phyloP scores from a whole-genome alignment of 1,140 invertebrate genomes.

The Catajapyx aquilonaris region DNA sequence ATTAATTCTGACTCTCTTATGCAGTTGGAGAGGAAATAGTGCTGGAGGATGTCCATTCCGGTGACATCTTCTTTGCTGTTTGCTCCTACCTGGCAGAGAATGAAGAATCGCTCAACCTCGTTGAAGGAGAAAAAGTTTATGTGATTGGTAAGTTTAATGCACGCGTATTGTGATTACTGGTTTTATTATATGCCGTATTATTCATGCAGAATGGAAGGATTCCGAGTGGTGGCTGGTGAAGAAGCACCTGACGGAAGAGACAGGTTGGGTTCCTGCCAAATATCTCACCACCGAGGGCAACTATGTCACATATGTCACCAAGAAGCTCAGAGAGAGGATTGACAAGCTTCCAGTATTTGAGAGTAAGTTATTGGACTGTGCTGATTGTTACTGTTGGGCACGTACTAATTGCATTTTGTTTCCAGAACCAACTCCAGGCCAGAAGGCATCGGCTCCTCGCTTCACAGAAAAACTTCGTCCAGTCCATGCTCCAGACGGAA shows the following conservation, averaged over 20 bases:
- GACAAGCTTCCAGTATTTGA: conserved; percentile 77
- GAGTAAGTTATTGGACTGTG: conserved; percentile 40
- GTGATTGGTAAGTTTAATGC: conserved; percentile 38
- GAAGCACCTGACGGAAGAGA: conserved; percentile 73
- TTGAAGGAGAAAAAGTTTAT: conserved; percentile 74
- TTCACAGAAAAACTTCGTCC: conserved; percentile 70
- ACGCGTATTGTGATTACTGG: neutral
- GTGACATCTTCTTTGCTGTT: conserved; percentile 58
- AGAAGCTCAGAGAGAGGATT: conserved; percentile 74
- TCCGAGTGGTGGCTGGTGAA: conserved; percentile 80
- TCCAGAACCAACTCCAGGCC: conserved; percentile 51
- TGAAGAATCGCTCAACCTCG: conserved; percentile 63
- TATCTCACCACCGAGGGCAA: conserved; percentile 60
- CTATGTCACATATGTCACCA: conserved; percentile 62
- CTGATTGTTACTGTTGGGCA: neutral
- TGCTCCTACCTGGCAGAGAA: conserved; percentile 71
- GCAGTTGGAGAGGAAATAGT: conserved; percentile 15
- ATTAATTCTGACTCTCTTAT: conserved; percentile 5
- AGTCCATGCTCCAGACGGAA: conserved; percentile 61
- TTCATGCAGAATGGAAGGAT: conserved; percentile 40
- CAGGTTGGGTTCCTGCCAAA: conserved; percentile 77
- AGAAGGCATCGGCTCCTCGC: conserved; percentile 54
- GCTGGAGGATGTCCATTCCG: conserved; percentile 31
- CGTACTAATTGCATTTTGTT: conserved; percentile 8
- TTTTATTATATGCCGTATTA: conserved; percentile 1